These are phyloP conservation scores for Hyalella azteca DNA, from an alignment of 2,888 invertebrate species.

Conservation along the genomic window DNA sequence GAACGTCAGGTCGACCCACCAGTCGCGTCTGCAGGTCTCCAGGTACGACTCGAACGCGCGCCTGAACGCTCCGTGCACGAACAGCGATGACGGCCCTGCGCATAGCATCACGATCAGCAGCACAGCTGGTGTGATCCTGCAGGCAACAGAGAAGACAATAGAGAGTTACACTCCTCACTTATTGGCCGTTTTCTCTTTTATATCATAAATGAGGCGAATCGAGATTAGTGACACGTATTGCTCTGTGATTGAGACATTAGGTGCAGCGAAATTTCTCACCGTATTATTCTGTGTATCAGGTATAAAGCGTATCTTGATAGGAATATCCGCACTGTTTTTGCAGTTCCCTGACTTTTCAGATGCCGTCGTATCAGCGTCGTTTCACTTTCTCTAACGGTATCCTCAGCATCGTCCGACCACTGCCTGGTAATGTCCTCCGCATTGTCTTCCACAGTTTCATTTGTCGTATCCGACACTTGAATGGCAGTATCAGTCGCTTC, in stretches of 20 bases:
- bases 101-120: conserved; percentile 21
- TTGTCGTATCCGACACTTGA: too few relatives aligned
- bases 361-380: too few relatives aligned
- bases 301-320: background rate
- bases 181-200: too few relatives aligned
- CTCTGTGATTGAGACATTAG: background rate
- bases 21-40: conserved; percentile 41
- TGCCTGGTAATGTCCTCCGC: too few relatives aligned
- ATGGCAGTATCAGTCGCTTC: too few relatives aligned
- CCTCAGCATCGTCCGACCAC: too few relatives aligned
- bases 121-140: background rate
- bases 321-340: background rate
- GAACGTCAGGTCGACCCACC: conserved; percentile 52
- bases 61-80: conserved; percentile 37
- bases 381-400: too few relatives aligned
- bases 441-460: too few relatives aligned
- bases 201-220: too few relatives aligned
- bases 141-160: background rate
- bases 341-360: background rate
- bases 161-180: too few relatives aligned
- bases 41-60: conserved; percentile 22
- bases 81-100: conserved; percentile 36
- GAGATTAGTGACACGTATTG: background rate
- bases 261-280: background rate
- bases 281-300: background rate